Conservation (phyloP, 64 coral and sea anemone genomes). For the Orbicella faveolata region DNA sequence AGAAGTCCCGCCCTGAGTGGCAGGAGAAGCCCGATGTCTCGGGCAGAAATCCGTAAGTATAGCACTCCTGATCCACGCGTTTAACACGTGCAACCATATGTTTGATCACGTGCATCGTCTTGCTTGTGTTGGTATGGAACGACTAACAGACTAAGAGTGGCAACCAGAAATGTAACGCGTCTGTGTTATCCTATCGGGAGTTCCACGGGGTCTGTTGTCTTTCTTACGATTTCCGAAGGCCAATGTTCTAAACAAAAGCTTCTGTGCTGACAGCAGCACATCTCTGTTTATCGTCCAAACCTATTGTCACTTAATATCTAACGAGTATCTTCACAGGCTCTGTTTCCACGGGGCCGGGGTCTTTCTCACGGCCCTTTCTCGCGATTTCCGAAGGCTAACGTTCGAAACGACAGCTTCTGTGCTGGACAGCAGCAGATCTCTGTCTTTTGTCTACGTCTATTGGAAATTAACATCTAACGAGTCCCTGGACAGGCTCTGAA, state of each 20-base stretch:
- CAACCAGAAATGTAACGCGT: not conserved
- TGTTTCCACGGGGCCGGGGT: not conserved
- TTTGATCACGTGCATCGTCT: not conserved
- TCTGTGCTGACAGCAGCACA: too few relatives aligned
- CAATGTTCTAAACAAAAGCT: not conserved
- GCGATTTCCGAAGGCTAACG: not conserved
- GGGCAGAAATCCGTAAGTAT: constrained; percentile 65
- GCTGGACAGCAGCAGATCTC: too few relatives aligned
- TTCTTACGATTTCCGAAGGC: not conserved
- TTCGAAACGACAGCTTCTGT: too few relatives aligned
- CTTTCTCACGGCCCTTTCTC: not conserved
- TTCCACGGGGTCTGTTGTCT: not conserved
- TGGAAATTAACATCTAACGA: too few relatives aligned
- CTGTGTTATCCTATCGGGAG: not conserved
- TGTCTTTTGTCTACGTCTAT: too few relatives aligned
- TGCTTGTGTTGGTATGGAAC: constrained; percentile 6
- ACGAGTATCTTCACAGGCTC: too few relatives aligned
- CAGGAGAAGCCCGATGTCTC: constrained; percentile 62
- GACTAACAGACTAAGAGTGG: constrained; percentile 18
- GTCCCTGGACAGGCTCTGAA: too few relatives aligned
- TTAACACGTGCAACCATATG: not conserved
- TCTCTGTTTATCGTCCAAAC: too few relatives aligned
- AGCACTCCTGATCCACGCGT: constrained; percentile 58
- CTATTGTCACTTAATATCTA: too few relatives aligned
- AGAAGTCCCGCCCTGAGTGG: constrained; percentile 63